Evolutionary conservation across 2,797 vertebrate genomes (phyloP).

Genomic region (Crocodylus rhombifer): DNA sequence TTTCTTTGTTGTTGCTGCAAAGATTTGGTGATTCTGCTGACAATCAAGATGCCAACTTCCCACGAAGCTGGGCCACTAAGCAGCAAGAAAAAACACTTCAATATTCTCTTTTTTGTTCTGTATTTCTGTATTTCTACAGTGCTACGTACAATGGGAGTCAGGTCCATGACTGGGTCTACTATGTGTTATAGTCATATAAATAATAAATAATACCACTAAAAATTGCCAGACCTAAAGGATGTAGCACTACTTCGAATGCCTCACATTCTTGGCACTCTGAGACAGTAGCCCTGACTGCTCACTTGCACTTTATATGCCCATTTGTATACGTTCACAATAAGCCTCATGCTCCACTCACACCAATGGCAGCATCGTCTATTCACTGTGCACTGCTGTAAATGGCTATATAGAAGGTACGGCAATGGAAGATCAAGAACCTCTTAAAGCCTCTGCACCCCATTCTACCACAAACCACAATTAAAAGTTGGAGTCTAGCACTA

Average conservation of each 20-base stretch:
- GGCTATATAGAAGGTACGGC: not conserved
- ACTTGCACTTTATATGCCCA: not conserved
- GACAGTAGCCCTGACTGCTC: not conserved
- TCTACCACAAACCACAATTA: not conserved
- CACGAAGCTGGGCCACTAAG: not conserved
- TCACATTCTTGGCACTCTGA: not conserved
- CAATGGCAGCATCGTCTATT: not conserved
- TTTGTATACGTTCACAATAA: not conserved
- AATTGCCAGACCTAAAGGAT: not conserved
- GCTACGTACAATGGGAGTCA: not conserved
- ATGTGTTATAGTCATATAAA: not conserved
- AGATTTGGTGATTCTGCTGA: slow-evolving; percentile 51
- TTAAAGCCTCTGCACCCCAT: not conserved
- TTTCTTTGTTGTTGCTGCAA: slow-evolving; percentile 16
- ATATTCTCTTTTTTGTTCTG: not conserved
- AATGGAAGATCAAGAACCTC: too few relatives aligned
- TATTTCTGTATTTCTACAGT: not conserved
- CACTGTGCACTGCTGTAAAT: not conserved
- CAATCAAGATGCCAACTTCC: not conserved
- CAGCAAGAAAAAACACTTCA: not conserved
- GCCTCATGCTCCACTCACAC: fast-evolving
- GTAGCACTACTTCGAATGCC: not conserved
- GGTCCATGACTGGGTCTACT: not conserved
- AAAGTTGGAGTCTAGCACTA: not conserved
- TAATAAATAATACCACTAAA: not conserved